Base-by-base conservation (phyloP, 1,140 invertebrate genomes). In the Ceratitis capitata region DNA sequence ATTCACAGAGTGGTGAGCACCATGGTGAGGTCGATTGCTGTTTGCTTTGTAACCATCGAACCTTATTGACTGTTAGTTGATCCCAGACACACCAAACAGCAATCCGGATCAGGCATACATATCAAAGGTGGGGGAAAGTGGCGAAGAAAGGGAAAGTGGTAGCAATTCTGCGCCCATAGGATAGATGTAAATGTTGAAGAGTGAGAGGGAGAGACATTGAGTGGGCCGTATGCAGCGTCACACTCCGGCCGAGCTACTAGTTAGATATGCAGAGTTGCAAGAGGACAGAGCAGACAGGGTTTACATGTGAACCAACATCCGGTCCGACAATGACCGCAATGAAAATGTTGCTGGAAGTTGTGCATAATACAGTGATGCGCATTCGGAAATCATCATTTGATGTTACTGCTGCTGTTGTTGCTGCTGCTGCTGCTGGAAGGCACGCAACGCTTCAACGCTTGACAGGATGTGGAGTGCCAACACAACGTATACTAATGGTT, bases 351-450 rank as follows among this genome's bases (percentile, higher is more conserved):
- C 89, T 88, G 89, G 88, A 90, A 90, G 89, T 88, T 89, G 87
- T 90, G 89, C 89, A 90, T 90, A 90, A 90, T 89, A n/a, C n/a
- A n/a, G 89, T 86, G 88, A 90, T 89, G 89, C 88, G 90, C 69
- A 78, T 90, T 90, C 89, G 89, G 89, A 90, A 90, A 90, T 90
- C 89, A 90, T 90, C 89, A 90, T 89, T 89, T 89, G n/a, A n/a
- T n/a, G n/a, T n/a, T n/a, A n/a, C n/a, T n/a, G n/a, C n/a, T n/a
- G n/a, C n/a, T n/a, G n/a, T n/a, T n/a, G n/a, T n/a, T n/a, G n/a
- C n/a, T n/a, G n/a, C n/a, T n/a, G n/a, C n/a, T n/a, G 88, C 89
- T 89, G 89, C 88, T 85, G 19, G 69, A 9, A 78, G 16, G 42
- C 42, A n/a, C n/a, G 39, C n/a, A 26, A 83, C 49, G 53, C 16